Evolutionary conservation across 2,113 vertebrate genomes (phyloP).

Genomic region (Willisornis vidua): DNA sequence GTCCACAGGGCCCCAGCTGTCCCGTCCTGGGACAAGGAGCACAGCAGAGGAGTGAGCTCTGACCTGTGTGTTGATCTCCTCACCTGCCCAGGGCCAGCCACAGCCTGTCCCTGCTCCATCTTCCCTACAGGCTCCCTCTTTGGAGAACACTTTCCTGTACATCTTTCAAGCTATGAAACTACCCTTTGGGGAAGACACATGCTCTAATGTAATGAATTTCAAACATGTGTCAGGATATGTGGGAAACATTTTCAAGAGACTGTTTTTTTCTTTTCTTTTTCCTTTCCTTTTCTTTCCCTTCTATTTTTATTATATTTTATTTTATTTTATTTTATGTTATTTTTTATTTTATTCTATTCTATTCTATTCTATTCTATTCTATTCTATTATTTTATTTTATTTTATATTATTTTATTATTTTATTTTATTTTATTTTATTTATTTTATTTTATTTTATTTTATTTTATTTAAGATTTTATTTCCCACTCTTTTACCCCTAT

Average conservation of each 20-base stretch:
- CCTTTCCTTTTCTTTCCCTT: rapidly evolving
- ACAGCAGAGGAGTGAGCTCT: neutral
- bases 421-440: too few relatives aligned
- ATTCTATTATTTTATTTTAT: too few relatives aligned
- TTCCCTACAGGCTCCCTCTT: rapidly evolving
- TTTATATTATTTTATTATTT: too few relatives aligned
- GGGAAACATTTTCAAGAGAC: neutral
- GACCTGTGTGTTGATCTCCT: rapidly evolving
- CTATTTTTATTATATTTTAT: rapidly evolving
- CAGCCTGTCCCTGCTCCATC: neutral
- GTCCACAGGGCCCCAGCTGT: neutral
- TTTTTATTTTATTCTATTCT: too few relatives aligned
- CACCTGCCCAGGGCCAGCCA: neutral
- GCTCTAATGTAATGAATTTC: neutral
- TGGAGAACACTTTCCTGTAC: neutral
- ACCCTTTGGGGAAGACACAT: neutral
- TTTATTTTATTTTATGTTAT: too few relatives aligned
- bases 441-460: too few relatives aligned
- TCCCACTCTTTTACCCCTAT: rapidly evolving
- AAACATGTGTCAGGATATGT: neutral
- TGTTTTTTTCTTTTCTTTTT: too few relatives aligned
- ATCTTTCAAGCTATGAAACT: neutral
- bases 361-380: too few relatives aligned
- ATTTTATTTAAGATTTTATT: too few relatives aligned
- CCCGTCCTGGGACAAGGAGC: rapidly evolving